Base-by-base conservation (phyloP, 2,113 vertebrate species). In the Grammomys surdaster region DNA sequence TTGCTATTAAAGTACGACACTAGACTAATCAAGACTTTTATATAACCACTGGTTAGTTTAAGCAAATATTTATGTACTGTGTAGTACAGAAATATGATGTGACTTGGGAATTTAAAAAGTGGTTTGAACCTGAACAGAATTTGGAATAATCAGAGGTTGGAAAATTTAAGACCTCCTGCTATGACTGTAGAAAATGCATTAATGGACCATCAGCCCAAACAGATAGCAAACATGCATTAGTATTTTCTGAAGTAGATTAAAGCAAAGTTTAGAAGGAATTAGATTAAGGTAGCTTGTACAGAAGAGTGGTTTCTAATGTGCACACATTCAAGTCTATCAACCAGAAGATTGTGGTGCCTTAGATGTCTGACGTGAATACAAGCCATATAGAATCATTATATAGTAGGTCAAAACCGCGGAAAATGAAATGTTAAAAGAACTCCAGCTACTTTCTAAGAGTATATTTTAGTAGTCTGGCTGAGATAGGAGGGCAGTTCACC, bases 271-370 rank as follows among this genome's bases (percentile, higher is more conserved):
- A 90, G 88, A 72, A 86, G n/a, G 67, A 93, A 88, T 63, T 91
- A 97, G 26, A 77, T 94, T 86, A 96, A 96, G 24, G 51, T 94
- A 40, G 94, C 48, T 81, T 86, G 14, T 94, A 58, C 13, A 92
- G 31, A 56, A 92, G 89, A 31, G 89, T 84, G 90, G 17, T 40
- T 93, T 94, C 58, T 87, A 28, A 80, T 33, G 13, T 46, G 20
- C 26, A 78, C 73, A 89, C 85, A 33, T 89, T 89, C 82, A 84
- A 87, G 77, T 46, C 73, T 95, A 51, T 85, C 33, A 58, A 70
- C 51, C 54, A 92, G 81, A 95, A 96, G 73, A 84, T 89, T 89
- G 56, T 80, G 72, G 70, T 84, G 78, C 4, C 43, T 63, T 76
- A 56, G 40, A 63, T 33, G 8, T 24, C 12, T 75, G 65, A 94